Percentiles rank a stretch among this genome's conserved stretches.
Evolutionary conservation across 2,113 vertebrate species (phyloP).

Genomic region (Eretmochelys imbricata): DNA sequence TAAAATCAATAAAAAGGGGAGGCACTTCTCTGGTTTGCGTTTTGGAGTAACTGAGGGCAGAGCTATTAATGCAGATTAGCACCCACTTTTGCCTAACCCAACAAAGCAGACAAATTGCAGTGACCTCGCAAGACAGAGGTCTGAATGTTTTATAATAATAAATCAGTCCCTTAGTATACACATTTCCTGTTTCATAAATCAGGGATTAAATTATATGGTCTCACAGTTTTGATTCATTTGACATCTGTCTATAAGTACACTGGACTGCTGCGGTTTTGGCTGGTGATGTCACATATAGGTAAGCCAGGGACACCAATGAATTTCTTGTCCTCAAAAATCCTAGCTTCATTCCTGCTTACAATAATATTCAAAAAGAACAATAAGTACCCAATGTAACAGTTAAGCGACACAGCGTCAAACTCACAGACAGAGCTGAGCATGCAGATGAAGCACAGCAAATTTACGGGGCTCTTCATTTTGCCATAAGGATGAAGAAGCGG

Average conservation of each 20-base stretch:
- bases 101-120: not conserved
- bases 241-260: not conserved
- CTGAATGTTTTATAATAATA: slow-evolving; percentile 65
- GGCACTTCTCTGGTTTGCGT: not conserved
- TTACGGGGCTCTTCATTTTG: not conserved
- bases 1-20: not conserved
- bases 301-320: slow-evolving; percentile 51
- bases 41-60: not conserved
- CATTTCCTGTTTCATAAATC: slow-evolving; percentile 66
- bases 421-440: not conserved
- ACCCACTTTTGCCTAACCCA: not conserved
- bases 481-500: slow-evolving; percentile 15
- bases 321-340: slow-evolving; percentile 59
- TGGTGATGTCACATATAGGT: slow-evolving; percentile 44
- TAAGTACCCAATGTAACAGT: slow-evolving; percentile 24
- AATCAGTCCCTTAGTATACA: slow-evolving; percentile 55
- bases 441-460: not conserved
- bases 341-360: slow-evolving; percentile 25
- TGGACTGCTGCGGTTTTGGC: slow-evolving; percentile 3
- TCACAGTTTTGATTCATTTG: slow-evolving; percentile 36
- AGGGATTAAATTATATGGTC: slow-evolving; percentile 54
- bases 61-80: not conserved
- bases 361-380: not conserved
- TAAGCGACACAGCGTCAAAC: not conserved
- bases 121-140: slow-evolving; percentile 33